Base-by-base conservation (phyloP, 2,797 vertebrate species). In the Aphelocoma californica region DNA sequence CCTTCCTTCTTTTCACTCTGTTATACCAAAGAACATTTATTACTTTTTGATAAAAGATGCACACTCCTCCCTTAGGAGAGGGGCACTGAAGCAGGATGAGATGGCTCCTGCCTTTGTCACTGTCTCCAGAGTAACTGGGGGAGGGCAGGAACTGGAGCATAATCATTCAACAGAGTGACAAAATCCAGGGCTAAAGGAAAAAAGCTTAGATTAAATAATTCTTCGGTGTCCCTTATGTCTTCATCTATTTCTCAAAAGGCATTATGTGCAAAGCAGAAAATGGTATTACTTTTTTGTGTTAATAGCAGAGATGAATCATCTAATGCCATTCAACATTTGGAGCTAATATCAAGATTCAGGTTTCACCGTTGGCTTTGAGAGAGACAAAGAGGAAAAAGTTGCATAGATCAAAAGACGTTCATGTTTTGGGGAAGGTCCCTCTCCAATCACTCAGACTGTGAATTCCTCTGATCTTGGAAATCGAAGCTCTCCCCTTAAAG, bases 211-310 rank as follows among this genome's bases (percentile, higher is more conserved):
- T 86, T 92, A 92, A 95, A 94, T 96, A 94, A 88, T 95, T 91
- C 83, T 96, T 93, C 21, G 9, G 70, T 50, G 60, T 92, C 91
- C 80, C 94, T 92, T 88, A 86, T 44, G 94, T 96, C 95, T 95
- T 93, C 77, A 93, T 93, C 87, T 92, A 92, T 95, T 91, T 95
- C 92, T 96, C 95, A 93, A 88, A 95, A 90, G 91, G 91, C 81
- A 92, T 97, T 95, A 93, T 17, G 67, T 58, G 50, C 53, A 87
- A 94, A 95, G 91, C 77, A 92, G 85, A 95, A 95, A 96, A 95
- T 6, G 32, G 85, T 90, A 94, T 95, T 95, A 95, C 86, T 92
- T 92, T 88, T 81, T 91, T 80, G 51, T 91, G 86, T 95, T 96
- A 96, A 86, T 70, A 70, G 82, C 90, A 73, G 77, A 90, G 80